A percentile compares a stretch with the other conserved stretches of the same genome.
Conservation (phyloP, 2,797 vertebrate genomes). For the Peromyscus attwateri region DNA sequence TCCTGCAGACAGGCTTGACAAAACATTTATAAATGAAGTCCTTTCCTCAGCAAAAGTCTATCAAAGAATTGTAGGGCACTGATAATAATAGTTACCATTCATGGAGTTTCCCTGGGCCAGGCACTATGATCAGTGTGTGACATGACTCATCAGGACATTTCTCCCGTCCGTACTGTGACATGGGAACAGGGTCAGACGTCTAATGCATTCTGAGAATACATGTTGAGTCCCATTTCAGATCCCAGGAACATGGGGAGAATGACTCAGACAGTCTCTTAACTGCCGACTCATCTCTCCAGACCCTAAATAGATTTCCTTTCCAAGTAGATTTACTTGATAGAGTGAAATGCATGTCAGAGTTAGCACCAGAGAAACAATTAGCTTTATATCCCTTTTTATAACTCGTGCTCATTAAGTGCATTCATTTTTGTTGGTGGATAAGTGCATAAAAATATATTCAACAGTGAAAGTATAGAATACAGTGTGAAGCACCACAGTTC, state of each 20-base stretch:
- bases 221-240: background rate
- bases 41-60: conserved; percentile 5
- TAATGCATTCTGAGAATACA: background rate
- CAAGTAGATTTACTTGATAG: conserved; percentile 13
- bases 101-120: background rate
- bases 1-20: background rate
- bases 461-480: background rate
- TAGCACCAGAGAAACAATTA: background rate
- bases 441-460: background rate
- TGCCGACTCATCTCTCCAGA: background rate
- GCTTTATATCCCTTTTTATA: background rate
- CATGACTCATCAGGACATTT: background rate
- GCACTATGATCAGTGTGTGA: background rate
- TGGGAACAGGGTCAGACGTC: background rate
- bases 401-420: background rate
- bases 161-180: background rate
- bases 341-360: background rate
- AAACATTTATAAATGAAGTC: background rate
- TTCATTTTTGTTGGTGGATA: background rate
- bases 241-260: background rate
- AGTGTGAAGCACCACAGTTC: background rate
- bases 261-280: background rate
- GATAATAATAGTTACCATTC: background rate
- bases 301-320: background rate
- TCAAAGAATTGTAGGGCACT: background rate